These are phyloP conservation scores for Taenaris catops DNA, from an alignment of 2,888 invertebrate genomes.

Conservation along the genomic window DNA sequence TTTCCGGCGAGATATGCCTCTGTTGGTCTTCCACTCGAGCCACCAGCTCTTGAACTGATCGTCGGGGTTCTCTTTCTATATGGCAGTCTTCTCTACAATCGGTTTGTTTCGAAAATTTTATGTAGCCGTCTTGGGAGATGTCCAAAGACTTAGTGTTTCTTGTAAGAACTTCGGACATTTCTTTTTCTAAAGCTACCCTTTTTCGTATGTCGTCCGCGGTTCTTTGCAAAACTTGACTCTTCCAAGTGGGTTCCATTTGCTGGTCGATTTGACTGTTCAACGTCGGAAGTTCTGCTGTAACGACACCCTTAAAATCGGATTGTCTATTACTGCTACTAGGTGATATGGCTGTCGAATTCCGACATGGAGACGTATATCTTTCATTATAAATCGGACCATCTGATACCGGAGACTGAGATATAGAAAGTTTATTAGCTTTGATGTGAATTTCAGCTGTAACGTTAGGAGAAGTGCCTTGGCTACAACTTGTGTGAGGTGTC, in stretches of 20 bases:
- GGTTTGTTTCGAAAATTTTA: constrained; percentile 61
- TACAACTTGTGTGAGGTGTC: constrained; percentile 32
- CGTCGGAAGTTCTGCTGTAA: constrained; percentile 40
- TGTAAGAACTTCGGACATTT: constrained; percentile 52
- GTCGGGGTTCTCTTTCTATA: constrained; percentile 59
- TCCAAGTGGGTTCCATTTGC: constrained; percentile 51
- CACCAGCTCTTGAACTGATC: constrained; percentile 82
- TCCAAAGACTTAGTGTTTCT: constrained; percentile 56
- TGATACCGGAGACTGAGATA: constrained; percentile 61
- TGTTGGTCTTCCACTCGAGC: constrained; percentile 80
- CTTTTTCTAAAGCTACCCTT: constrained; percentile 56
- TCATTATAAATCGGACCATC: constrained; percentile 51
- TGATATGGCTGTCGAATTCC: constrained; percentile 53
- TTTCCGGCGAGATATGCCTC: constrained; percentile 56
- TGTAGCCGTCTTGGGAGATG: constrained; percentile 73
- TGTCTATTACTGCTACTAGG: constrained; percentile 42
- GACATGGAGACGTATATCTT: constrained; percentile 51
- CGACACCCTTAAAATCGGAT: constrained; percentile 38
- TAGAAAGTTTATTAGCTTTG: constrained; percentile 55
- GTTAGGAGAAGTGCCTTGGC: constrained; percentile 45
- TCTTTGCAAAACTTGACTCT: constrained; percentile 68
- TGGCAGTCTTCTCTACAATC: constrained; percentile 39
- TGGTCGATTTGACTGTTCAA: constrained; percentile 30
- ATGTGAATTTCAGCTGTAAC: constrained; percentile 72
- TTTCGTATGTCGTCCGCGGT: constrained; percentile 68